A percentile compares a stretch with the other conserved stretches of the same genome.
Conservation (phyloP, 1,140 invertebrate genomes). For the Polyergus mexicanus region DNA sequence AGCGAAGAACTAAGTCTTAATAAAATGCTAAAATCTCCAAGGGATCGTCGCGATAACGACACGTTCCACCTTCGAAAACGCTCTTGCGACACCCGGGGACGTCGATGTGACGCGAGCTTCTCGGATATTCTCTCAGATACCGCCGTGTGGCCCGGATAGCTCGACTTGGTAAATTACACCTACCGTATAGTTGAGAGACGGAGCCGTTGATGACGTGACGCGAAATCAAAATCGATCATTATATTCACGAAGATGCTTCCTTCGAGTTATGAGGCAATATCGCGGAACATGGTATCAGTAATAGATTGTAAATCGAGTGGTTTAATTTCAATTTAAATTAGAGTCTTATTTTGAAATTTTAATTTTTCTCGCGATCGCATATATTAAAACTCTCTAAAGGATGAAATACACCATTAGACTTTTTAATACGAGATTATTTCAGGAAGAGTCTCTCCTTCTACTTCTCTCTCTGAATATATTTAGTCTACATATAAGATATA, state of each 20-base stretch:
- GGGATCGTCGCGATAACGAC: conserved; percentile 45
- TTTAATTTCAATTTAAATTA: conserved; percentile 39
- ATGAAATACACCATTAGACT: conserved; percentile 5
- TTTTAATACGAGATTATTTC: conserved; percentile 40
- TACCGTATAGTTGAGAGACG: conserved; percentile 35
- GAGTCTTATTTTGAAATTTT: conserved; percentile 38
- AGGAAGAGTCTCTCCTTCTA: background rate
- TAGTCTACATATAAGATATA: background rate
- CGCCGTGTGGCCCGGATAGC: conserved; percentile 28
- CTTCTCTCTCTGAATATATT: conserved; percentile 9
- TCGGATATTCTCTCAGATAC: conserved; percentile 46
- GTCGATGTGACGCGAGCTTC: conserved; percentile 16
- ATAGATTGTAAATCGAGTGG: conserved; percentile 5
- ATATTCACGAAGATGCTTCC: conserved; percentile 30
- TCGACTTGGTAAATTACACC: conserved; percentile 32
- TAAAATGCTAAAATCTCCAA: conserved; percentile 37
- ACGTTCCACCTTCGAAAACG: conserved; percentile 7
- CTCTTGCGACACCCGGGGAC: background rate
- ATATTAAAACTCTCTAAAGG: conserved; percentile 20
- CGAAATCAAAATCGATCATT: conserved; percentile 55
- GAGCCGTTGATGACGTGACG: conserved; percentile 49
- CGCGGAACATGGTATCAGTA: conserved; percentile 9
- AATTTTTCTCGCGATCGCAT: conserved; percentile 32
- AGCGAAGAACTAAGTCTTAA: background rate
- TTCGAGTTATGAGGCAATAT: conserved; percentile 23